phyloP scores from a whole-genome alignment of 2,888 invertebrate genomes.

The Parapristionchus giblindavisi region DNA sequence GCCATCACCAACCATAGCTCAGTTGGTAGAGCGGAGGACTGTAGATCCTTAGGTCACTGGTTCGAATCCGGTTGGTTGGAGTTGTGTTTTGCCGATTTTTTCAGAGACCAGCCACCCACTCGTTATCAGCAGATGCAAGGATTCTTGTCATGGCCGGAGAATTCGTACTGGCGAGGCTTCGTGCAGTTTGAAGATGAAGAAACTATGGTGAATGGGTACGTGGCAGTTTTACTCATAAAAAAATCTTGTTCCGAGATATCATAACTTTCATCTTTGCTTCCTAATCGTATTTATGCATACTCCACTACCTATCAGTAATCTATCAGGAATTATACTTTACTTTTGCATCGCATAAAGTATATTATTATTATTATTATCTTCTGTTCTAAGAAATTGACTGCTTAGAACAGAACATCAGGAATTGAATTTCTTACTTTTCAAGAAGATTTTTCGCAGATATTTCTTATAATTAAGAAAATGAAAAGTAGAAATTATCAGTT shows the following conservation, averaged over 20 bases:
- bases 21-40: constrained; percentile 56
- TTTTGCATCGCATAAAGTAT: too few relatives aligned
- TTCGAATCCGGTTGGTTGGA: constrained; percentile 38
- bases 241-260: too few relatives aligned
- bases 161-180: constrained; percentile 68
- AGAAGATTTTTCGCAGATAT: too few relatives aligned
- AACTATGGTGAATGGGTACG: constrained; percentile 14
- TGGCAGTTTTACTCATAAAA: neutral
- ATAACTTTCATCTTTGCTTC: neutral
- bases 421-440: too few relatives aligned
- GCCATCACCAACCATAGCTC: constrained; percentile 43
- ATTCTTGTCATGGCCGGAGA: constrained; percentile 68
- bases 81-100: constrained; percentile 24
- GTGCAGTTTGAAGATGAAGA: constrained; percentile 46
- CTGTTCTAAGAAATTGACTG: too few relatives aligned
- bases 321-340: too few relatives aligned
- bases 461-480: too few relatives aligned
- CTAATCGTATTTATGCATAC: too few relatives aligned
- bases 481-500: neutral
- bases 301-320: too few relatives aligned
- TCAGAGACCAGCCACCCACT: neutral
- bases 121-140: constrained; percentile 51
- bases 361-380: too few relatives aligned
- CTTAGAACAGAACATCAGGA: too few relatives aligned
- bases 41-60: constrained; percentile 42